phyloP scores from a whole-genome alignment of 2,888 invertebrate genomes.

The Tanytarsus gracilentus region DNA sequence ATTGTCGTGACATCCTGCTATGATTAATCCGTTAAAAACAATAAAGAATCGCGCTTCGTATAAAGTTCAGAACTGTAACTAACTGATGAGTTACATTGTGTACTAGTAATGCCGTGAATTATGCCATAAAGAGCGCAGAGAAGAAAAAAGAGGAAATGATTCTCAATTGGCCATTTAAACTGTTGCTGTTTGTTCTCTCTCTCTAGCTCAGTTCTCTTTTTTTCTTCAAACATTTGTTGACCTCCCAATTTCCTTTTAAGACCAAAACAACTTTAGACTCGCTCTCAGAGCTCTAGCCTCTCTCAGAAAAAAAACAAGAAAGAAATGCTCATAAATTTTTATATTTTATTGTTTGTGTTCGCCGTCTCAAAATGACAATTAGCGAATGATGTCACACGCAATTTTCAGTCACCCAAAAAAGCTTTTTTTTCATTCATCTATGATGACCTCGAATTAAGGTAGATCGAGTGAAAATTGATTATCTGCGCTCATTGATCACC shows the following conservation, averaged over 20 bases:
- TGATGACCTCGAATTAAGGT: too few relatives aligned
- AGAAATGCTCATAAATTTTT: slow-evolving; percentile 24
- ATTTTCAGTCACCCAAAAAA: not conserved
- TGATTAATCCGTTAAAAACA: too few relatives aligned
- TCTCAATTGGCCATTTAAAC: slow-evolving; percentile 26
- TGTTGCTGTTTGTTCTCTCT: not conserved
- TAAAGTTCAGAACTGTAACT: too few relatives aligned
- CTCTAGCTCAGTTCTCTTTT: not conserved
- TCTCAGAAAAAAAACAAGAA: not conserved
- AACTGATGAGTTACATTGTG: too few relatives aligned
- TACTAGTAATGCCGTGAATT: not conserved
- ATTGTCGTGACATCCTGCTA: slow-evolving; percentile 7
- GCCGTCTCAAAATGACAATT: not conserved
- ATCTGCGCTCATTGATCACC: too few relatives aligned
- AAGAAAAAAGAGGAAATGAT: slow-evolving; percentile 23
- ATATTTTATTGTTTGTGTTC: not conserved
- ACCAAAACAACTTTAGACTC: slow-evolving; percentile 28
- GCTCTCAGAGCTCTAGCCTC: too few relatives aligned
- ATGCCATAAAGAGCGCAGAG: not conserved
- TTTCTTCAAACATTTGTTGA: slow-evolving; percentile 27
- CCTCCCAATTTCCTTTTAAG: slow-evolving; percentile 29
- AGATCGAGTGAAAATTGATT: too few relatives aligned
- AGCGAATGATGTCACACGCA: not conserved
- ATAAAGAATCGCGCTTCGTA: too few relatives aligned
- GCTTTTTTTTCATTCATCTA: too few relatives aligned